A percentile compares a stretch with the other conserved stretches of the same genome.
Evolutionary conservation across 2,113 vertebrate species (phyloP).

Genomic region (Cebidichthys violaceus): DNA sequence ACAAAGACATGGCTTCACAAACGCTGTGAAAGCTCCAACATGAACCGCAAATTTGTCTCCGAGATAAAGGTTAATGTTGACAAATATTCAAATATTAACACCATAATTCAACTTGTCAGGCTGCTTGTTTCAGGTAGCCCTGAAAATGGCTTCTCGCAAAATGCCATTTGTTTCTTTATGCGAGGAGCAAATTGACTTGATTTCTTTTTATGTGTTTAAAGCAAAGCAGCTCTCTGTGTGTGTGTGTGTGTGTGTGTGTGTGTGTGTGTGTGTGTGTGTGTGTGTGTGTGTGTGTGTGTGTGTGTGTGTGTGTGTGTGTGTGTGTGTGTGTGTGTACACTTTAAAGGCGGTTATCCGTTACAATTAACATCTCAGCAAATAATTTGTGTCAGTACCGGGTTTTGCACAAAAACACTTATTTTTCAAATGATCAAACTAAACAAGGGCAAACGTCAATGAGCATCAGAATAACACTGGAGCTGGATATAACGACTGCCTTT

Average conservation of each 20-base stretch:
- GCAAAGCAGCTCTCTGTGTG: constrained; percentile 38
- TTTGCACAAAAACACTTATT: constrained; percentile 9
- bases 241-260: background rate
- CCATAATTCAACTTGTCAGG: constrained; percentile 84
- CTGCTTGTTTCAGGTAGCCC: constrained; percentile 77
- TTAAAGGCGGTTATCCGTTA: constrained; percentile 50
- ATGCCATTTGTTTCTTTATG: constrained; percentile 77
- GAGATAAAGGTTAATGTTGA: constrained; percentile 85
- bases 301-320: constrained; percentile 11
- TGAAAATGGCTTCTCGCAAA: constrained; percentile 71
- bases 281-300: background rate
- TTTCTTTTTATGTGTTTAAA: constrained; percentile 73
- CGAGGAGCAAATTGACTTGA: constrained; percentile 74
- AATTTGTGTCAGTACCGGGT: constrained; percentile 17
- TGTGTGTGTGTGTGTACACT: constrained; percentile 1
- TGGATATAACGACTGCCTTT: background rate
- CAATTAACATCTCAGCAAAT: constrained; percentile 31
- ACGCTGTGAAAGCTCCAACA: constrained; percentile 73
- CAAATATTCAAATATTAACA: constrained; percentile 85
- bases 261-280: background rate
- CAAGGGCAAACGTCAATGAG: constrained; percentile 24
- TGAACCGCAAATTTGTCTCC: constrained; percentile 80
- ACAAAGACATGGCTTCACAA: constrained; percentile 76
- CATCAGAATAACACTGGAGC: constrained; percentile 10
- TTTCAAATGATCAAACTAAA: constrained; percentile 26